A percentile compares a stretch with the other conserved stretches of the same genome.
phyloP scores from a whole-genome alignment of 2,113 vertebrate species.

The Sardina pilchardus region DNA sequence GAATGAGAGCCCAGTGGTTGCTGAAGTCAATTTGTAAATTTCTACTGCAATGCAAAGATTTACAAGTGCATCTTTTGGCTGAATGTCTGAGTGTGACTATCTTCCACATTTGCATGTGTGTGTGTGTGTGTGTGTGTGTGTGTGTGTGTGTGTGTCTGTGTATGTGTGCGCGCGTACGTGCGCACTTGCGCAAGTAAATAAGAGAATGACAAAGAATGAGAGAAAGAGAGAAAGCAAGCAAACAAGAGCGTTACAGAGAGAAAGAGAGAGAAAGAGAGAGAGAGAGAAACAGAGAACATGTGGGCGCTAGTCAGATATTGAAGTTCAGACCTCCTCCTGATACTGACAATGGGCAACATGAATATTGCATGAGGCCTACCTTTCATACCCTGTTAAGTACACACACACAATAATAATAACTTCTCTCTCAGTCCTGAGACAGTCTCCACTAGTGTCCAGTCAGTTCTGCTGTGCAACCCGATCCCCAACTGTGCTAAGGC shows the following conservation, averaged over 20 bases:
- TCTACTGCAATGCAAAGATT: background rate
- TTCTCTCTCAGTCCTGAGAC: constrained; percentile 47
- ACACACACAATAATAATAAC: background rate
- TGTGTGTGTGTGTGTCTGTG: constrained; percentile 25
- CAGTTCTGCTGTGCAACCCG: constrained; percentile 61
- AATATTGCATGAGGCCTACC: constrained; percentile 55
- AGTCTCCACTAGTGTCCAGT: constrained; percentile 33
- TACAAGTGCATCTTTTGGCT: background rate
- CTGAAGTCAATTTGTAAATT: background rate
- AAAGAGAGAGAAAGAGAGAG: constrained; percentile 24
- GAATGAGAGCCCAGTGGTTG: background rate
- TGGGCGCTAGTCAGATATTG: background rate
- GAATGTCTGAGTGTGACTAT: background rate
- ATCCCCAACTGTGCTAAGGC: constrained; percentile 69
- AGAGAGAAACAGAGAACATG: background rate
- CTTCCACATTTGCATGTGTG: constrained; percentile 8
- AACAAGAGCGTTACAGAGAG: background rate
- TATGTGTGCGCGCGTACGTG: background rate
- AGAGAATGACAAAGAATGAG: background rate
- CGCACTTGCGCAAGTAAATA: too few species aligned
- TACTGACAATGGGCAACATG: constrained; percentile 49
- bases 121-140: constrained; percentile 25
- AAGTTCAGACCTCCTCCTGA: constrained; percentile 50
- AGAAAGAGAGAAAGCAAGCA: constrained; percentile 1
- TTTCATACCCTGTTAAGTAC: constrained; percentile 10